Conservation (phyloP, 2,113 vertebrate genomes). For the Athene cunicularia region DNA sequence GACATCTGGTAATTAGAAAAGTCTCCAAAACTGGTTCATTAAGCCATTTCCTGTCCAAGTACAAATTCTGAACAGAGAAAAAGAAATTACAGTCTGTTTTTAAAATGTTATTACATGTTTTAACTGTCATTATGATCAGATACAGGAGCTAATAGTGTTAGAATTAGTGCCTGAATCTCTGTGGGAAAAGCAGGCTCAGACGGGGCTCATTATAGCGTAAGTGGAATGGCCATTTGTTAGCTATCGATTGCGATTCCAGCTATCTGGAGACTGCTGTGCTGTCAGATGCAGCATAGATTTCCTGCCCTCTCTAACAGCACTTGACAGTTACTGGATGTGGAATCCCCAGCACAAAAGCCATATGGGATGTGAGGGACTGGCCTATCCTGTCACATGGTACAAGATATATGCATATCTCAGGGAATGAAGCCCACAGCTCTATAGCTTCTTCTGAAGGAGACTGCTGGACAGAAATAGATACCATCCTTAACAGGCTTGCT, state of each 20-base stretch:
- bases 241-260: background rate
- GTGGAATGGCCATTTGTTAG: conserved; percentile 53
- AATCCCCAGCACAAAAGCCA: background rate
- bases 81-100: conserved; percentile 37
- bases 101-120: conserved; percentile 50
- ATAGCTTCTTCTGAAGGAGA: background rate
- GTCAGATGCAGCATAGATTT: conserved; percentile 8
- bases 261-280: conserved; percentile 21
- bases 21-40: background rate
- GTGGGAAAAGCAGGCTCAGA: conserved; percentile 12
- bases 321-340: background rate
- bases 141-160: conserved; percentile 1
- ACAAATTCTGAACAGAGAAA: conserved; percentile 32
- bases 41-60: conserved; percentile 2
- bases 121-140: conserved; percentile 22
- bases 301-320: background rate
- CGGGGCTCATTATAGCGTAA: background rate
- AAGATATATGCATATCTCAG: background rate
- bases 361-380: background rate
- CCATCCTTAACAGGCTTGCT: background rate
- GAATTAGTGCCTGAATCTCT: conserved; percentile 31
- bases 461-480: background rate
- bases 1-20: conserved; percentile 30
- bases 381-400: rapidly evolving
- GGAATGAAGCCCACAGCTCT: background rate